Percentiles rank a stretch among this genome's conserved stretches.
phyloP scores from a whole-genome alignment of 1,140 invertebrate genomes.

The Branchinecta lindahli region DNA sequence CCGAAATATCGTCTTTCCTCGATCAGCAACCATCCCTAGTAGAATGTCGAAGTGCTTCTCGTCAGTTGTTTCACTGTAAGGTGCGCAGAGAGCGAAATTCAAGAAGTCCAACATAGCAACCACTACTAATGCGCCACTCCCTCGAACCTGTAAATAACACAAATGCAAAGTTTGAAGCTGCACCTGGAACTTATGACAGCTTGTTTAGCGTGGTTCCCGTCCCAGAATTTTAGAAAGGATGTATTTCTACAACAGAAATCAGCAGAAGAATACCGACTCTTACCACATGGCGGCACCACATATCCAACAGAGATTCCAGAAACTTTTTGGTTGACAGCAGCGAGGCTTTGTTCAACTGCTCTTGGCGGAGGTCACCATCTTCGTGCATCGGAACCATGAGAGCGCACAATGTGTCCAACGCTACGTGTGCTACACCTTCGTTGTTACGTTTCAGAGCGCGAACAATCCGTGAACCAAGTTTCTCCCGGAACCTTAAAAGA shows the following conservation, averaged over 20 bases:
- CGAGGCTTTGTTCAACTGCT: slow-evolving; percentile 94
- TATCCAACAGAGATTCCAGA: slow-evolving; percentile 78
- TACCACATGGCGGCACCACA: slow-evolving; percentile 91
- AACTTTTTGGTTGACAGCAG: slow-evolving; percentile 82
- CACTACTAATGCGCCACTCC: slow-evolving; percentile 46
- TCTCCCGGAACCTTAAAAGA: slow-evolving; percentile 66
- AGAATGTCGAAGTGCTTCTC: slow-evolving; percentile 92
- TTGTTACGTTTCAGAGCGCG: slow-evolving; percentile 75
- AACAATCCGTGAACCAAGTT: slow-evolving; percentile 71
- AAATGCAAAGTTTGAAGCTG: not conserved
- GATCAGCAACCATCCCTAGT: slow-evolving; percentile 77
- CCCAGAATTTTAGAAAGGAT: too few species aligned
- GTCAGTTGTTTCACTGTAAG: slow-evolving; percentile 97
- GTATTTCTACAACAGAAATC: too few species aligned
- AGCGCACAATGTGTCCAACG: slow-evolving; percentile 91
- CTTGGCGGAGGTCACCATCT: slow-evolving; percentile 81
- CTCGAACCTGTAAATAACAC: slow-evolving; percentile 44
- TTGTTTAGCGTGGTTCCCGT: too few species aligned
- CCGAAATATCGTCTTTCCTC: slow-evolving; percentile 78
- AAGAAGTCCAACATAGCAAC: slow-evolving; percentile 92
- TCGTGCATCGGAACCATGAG: slow-evolving; percentile 98
- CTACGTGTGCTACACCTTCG: slow-evolving; percentile 81
- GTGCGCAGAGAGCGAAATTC: slow-evolving; percentile 95
- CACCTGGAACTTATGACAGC: too few species aligned
- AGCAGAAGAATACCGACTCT: slow-evolving; percentile 29